Evolutionary conservation across 2,797 vertebrate genomes (phyloP).

Genomic region (Liasis olivaceus): DNA sequence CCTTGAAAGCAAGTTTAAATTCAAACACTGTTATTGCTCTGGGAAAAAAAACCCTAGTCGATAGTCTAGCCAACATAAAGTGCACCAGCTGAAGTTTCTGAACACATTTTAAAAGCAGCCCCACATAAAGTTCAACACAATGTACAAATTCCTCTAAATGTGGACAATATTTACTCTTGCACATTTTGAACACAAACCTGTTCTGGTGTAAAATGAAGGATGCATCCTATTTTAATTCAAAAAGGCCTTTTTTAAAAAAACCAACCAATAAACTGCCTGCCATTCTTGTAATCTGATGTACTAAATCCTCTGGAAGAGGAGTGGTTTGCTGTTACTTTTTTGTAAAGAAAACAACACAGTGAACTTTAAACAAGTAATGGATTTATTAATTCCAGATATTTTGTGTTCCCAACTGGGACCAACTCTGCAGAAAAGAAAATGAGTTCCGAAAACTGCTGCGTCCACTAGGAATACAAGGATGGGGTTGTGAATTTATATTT

Average conservation of each 20-base stretch:
- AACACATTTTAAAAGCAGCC: background rate
- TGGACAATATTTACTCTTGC: background rate
- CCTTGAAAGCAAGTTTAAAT: background rate
- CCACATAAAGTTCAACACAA: background rate
- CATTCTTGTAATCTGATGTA: conserved; percentile 52
- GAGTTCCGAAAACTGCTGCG: conserved; percentile 15
- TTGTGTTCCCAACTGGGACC: conserved; percentile 50
- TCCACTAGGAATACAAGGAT: background rate
- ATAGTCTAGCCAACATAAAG: background rate
- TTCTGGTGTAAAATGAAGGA: background rate
- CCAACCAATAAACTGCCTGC: conserved; percentile 56
- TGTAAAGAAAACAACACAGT: conserved; percentile 18
- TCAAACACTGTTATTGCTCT: background rate
- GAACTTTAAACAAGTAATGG: conserved; percentile 59
- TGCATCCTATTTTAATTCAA: background rate
- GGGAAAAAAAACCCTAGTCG: no score
- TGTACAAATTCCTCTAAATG: background rate
- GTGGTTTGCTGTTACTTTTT: conserved; percentile 20
- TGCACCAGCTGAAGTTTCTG: background rate
- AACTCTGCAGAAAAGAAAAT: conserved; percentile 39
- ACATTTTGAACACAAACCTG: background rate
- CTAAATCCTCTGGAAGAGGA: conserved; percentile 39
- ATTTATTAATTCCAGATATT: conserved; percentile 63
- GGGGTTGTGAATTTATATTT: background rate
- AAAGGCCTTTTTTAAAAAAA: conserved; percentile 32